phyloP scores from a whole-genome alignment of 1,140 invertebrate species.

The Drosophila leontia region DNA sequence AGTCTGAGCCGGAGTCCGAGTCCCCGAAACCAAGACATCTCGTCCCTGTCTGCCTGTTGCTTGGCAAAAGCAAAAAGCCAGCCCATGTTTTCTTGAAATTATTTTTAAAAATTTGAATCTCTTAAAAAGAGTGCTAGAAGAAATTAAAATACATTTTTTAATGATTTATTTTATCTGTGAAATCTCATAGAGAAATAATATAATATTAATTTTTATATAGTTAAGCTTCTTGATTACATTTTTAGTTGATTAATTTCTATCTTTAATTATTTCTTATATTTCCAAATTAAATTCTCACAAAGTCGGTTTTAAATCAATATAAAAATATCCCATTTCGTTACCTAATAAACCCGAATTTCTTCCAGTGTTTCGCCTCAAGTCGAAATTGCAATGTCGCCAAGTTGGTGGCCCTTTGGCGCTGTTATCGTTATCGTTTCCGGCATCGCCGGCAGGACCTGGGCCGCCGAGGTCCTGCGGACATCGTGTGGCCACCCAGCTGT shows the following conservation, averaged over 20 bases:
- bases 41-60: conserved; percentile 2
- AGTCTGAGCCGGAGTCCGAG: not conserved
- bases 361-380: conserved; percentile 50
- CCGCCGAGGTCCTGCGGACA: not conserved
- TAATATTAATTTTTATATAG: too few relatives aligned
- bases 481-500: conserved; percentile 50
- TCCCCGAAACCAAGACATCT: conserved; percentile 1
- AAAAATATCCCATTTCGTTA: not conserved
- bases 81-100: not conserved
- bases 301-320: not conserved
- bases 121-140: too few relatives aligned
- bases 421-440: conserved; percentile 53
- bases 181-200: too few relatives aligned
- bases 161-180: too few relatives aligned
- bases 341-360: not conserved
- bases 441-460: conserved; percentile 15
- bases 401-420: conserved; percentile 31
- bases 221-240: too few relatives aligned
- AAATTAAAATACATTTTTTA: not conserved
- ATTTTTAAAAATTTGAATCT: not conserved
- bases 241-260: too few relatives aligned
- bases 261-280: too few relatives aligned
- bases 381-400: conserved; percentile 67
- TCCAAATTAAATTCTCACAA: too few relatives aligned
- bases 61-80: not conserved